Conservation (phyloP, 2,797 vertebrate species). For the Leuciscus waleckii region DNA sequence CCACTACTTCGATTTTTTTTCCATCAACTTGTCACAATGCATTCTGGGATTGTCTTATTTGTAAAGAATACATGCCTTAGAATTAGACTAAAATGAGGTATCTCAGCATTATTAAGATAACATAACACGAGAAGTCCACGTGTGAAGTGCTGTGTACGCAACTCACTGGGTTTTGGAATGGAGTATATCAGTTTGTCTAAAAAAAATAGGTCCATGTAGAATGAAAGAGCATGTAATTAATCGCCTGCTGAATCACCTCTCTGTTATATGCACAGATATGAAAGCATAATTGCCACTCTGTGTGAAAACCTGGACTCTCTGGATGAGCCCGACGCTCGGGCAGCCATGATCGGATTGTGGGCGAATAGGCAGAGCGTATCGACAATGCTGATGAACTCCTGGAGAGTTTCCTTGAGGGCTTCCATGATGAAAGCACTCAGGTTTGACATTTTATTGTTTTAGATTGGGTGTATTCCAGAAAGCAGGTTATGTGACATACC, state of each 20-base stretch:
- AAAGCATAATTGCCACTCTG: slow-evolving; percentile 98
- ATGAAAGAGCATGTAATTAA: neutral
- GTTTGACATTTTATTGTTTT: slow-evolving; percentile 69
- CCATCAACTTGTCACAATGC: neutral
- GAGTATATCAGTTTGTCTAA: neutral
- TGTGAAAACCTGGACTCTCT: slow-evolving; percentile 98
- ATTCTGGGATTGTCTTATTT: neutral
- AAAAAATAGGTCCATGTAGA: neutral
- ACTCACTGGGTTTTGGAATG: neutral
- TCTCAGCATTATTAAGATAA: neutral
- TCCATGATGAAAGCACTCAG: slow-evolving; percentile 99
- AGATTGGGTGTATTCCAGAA: neutral
- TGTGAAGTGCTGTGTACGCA: neutral
- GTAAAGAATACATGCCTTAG: neutral
- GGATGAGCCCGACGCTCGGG: slow-evolving; percentile 96
- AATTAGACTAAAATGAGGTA: neutral
- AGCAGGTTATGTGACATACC: neutral
- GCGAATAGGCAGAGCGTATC: slow-evolving; percentile 96
- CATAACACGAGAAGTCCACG: too few relatives aligned
- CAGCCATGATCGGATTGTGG: slow-evolving; percentile 99
- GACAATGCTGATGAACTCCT: slow-evolving; percentile 97
- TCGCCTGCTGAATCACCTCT: neutral
- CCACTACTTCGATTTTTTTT: neutral
- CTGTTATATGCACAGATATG: slow-evolving; percentile 81
- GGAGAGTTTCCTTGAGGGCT: slow-evolving; percentile 97